Evolutionary conservation across 2,113 vertebrate species (phyloP).

Genomic region (Macheiramphus alcinus): DNA sequence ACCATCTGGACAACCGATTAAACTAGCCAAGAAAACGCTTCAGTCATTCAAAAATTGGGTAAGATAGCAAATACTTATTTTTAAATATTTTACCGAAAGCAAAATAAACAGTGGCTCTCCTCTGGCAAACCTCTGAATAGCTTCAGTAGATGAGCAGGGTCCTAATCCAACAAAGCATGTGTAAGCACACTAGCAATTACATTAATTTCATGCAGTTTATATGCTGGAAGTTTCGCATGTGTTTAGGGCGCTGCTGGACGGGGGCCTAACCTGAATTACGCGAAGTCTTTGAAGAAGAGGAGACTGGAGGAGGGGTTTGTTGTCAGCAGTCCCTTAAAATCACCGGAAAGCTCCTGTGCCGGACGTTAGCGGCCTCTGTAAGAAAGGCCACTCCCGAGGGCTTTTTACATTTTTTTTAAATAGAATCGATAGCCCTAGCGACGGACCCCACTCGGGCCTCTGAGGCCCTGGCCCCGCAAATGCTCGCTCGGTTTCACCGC

Average conservation of each 20-base stretch:
- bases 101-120: neutral
- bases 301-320: neutral
- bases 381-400: neutral
- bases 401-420: fast-evolving
- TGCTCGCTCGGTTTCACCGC: fast-evolving
- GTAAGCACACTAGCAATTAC: neutral
- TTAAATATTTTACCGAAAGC: neutral
- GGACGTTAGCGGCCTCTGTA: neutral
- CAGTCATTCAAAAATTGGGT: neutral
- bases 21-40: neutral
- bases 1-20: neutral
- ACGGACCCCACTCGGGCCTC: neutral
- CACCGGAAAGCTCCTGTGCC: neutral
- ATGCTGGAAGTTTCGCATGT: neutral
- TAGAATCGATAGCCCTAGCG: neutral
- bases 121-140: neutral
- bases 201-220: neutral
- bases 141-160: neutral
- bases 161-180: neutral
- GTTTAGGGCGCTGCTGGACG: neutral
- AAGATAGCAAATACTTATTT: neutral
- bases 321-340: neutral
- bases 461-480: neutral
- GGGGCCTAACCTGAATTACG: neutral
- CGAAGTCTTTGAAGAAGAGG: neutral